A percentile compares a stretch with the other conserved stretches of the same genome.
phyloP scores from a whole-genome alignment of 1,140 invertebrate genomes.

The Bombus confusus region DNA sequence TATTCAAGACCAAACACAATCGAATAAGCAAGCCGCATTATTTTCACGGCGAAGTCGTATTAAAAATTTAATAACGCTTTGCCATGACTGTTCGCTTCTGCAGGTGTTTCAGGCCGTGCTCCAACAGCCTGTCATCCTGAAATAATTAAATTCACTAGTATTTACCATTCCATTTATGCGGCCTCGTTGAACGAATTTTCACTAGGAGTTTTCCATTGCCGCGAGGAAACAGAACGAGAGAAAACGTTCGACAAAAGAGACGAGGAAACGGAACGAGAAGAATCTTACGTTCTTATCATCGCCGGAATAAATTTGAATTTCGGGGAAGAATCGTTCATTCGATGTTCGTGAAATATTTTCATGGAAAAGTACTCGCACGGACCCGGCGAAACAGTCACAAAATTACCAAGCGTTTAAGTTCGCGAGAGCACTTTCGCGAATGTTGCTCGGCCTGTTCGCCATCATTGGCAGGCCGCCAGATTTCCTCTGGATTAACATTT shows the following conservation, averaged over 20 bases:
- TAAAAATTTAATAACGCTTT: conserved; percentile 48
- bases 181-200: conserved; percentile 2
- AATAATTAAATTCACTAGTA: conserved; percentile 60
- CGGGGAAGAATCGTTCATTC: not conserved
- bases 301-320: not conserved
- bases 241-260: not conserved
- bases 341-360: too few species aligned
- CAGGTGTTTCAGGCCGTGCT: conserved; percentile 17
- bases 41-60: conserved; percentile 1
- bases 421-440: conserved; percentile 50
- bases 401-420: conserved; percentile 61
- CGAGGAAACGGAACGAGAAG: not conserved
- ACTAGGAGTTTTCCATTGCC: not conserved
- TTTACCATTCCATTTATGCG: conserved; percentile 39
- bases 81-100: conserved; percentile 5
- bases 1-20: conserved; percentile 15
- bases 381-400: not conserved
- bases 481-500: conserved; percentile 74
- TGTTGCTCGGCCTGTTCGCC: conserved; percentile 47
- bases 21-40: conserved; percentile 32
- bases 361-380: too few species aligned
- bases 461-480: conserved; percentile 71
- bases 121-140: not conserved
- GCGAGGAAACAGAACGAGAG: not conserved
- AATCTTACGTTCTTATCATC: not conserved